A percentile compares a stretch with the other conserved stretches of the same genome.
These are phyloP conservation scores for Syngnathus floridae DNA, from an alignment of 2,113 vertebrate genomes.

Conservation along the genomic window DNA sequence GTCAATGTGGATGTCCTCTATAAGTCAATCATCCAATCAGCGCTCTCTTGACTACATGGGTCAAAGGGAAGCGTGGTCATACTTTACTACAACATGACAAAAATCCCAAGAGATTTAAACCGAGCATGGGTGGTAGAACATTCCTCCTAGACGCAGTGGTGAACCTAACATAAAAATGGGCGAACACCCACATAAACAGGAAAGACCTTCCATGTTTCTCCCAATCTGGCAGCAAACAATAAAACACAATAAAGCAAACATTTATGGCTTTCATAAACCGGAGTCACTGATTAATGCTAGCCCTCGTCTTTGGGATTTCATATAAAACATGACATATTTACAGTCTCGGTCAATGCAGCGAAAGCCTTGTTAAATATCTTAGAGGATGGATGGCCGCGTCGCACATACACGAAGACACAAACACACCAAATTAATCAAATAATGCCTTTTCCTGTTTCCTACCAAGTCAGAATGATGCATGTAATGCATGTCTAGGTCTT, in stretches of 20 bases:
- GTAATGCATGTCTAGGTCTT: constrained; percentile 35
- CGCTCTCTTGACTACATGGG: constrained; percentile 51
- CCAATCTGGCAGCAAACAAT: constrained; percentile 67
- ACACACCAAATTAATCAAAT: constrained; percentile 51
- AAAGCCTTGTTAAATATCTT: constrained; percentile 68
- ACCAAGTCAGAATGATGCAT: constrained; percentile 26
- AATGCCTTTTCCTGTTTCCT: constrained; percentile 18
- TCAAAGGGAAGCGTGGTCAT: constrained; percentile 72
- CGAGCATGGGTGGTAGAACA: constrained; percentile 7
- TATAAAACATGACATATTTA: constrained; percentile 79
- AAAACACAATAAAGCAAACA: constrained; percentile 77
- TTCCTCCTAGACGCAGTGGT: constrained; percentile 33
- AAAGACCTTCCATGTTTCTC: constrained; percentile 41
- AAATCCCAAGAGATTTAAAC: constrained; percentile 41
- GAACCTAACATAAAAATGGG: constrained; percentile 10
- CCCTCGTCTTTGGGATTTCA: constrained; percentile 76
- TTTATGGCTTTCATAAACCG: constrained; percentile 82
- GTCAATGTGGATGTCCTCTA: constrained; percentile 65
- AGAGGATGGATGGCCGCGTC: constrained; percentile 55
- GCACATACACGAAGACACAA: constrained; percentile 18
- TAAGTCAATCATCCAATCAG: constrained; percentile 70
- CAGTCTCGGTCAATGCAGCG: constrained; percentile 68
- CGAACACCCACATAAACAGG: constrained; percentile 18
- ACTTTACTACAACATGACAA: constrained; percentile 68
- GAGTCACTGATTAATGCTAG: constrained; percentile 75